Evolutionary conservation across 2,797 vertebrate species (phyloP).

Genomic region (Labroides dimidiatus): DNA sequence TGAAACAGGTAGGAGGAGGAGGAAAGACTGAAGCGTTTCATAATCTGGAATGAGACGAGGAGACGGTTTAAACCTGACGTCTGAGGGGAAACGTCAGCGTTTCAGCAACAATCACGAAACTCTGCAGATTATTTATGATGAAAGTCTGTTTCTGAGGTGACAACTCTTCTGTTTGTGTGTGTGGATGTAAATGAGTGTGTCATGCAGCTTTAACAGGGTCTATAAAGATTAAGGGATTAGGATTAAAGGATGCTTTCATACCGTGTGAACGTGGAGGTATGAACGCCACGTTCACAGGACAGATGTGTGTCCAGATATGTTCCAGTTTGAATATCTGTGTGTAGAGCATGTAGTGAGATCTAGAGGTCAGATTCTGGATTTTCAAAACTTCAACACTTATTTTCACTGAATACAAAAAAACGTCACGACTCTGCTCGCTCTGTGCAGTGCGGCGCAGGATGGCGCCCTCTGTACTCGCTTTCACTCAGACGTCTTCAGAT

Average conservation of each 20-base stretch:
- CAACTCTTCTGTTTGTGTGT: not conserved
- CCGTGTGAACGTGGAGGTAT: not conserved
- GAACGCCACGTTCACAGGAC: not conserved
- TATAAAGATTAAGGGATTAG: slow-evolving; percentile 33
- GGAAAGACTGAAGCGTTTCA: slow-evolving; percentile 2
- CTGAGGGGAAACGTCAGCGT: too few relatives aligned
- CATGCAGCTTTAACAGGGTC: slow-evolving; percentile 14
- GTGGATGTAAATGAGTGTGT: not conserved
- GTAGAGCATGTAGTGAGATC: not conserved
- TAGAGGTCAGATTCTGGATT: too few relatives aligned
- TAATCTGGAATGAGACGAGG: not conserved
- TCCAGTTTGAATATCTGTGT: too few relatives aligned
- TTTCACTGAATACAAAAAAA: too few relatives aligned
- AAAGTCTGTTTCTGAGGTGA: not conserved
- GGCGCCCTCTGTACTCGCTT: too few relatives aligned
- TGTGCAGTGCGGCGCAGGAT: too few relatives aligned
- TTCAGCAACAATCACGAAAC: too few relatives aligned
- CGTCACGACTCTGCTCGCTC: too few relatives aligned
- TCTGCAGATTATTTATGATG: not conserved
- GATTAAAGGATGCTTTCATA: slow-evolving; percentile 20
- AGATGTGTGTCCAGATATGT: too few relatives aligned
- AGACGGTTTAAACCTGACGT: too few relatives aligned
- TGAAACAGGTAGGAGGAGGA: slow-evolving; percentile 26
- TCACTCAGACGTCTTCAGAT: too few relatives aligned
- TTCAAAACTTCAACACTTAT: too few relatives aligned